Evolutionary conservation across 30 jellyfish, hydroid and myxozoan genomes (phyloP), one percentile per base, ranked within the genome.

Genomic region (Aurelia aurita complex sp. Pacific): DNA sequence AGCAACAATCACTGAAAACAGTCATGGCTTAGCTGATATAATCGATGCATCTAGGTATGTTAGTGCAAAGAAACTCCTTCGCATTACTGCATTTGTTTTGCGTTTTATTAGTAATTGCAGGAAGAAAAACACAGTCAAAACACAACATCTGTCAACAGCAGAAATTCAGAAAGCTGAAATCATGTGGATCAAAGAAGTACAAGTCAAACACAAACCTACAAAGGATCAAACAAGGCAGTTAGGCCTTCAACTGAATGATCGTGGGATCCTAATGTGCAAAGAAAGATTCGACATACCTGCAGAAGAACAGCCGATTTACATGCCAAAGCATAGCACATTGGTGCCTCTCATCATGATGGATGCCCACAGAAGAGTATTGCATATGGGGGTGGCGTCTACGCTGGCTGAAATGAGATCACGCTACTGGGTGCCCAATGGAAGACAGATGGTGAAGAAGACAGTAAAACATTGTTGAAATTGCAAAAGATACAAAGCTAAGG

Each of bases 341-440:
- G 65, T 72, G 23, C 46, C 38, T 4, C 92, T 83, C 23, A 15
- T 72, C 23, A n/a, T 62, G 23, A 55, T 16, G 46, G 92, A 70
- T 54, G 80, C 79, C 35, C 93, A 84, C 87, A 84, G 63, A 50
- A 55, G 81, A 73, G 87, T 64, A 43, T 14, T 72, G 81, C 87
- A 73, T 73, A 63, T 61, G 81, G 82, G 87, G 80, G 93, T 84
- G 87, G 87, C 55, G 59, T 19, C 59, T 34, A 84, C 93, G 13
- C 87, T 84, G 50, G 87, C 80, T 2, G 87, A 72, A 23, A 16
- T 73, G 29, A 73, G 82, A 73, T 14, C 42, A 15, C 10, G 82
- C 3, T 73, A 14, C 68, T 73, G 82, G 82, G 33, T 73, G n/a
- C 82, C 82, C 33, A 73, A 73, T n/a, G 82, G 82, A 73, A n/a